Evolutionary conservation across 2,113 vertebrate genomes (phyloP), one percentile per base, ranked within the genome.

Genomic region (Heteronetta atricapilla): DNA sequence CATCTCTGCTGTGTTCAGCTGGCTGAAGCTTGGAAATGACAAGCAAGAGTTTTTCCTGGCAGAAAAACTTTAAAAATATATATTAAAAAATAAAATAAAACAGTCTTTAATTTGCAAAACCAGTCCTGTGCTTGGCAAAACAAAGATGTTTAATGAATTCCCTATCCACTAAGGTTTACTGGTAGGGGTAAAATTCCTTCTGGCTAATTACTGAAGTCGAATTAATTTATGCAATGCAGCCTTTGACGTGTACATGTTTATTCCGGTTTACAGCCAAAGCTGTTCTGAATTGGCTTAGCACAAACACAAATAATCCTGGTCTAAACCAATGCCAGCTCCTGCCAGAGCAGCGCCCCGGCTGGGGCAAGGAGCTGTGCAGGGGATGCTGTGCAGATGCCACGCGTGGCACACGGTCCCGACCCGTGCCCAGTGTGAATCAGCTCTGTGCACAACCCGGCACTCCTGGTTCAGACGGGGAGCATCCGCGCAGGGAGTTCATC

Each of bases 121-220:
- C 95, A 88, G 33, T 52, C 80, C 75, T 11, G 4, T 29, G 29
- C 86, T 96, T 93, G 74, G 92, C 88, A 94, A 89, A 92, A 23
- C 74, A 64, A 85, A 90, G 82, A 50, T 40, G 73, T 64, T 78
- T 92, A 93, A 94, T 74, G 76, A 96, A 94, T 93, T 56, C 87
- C 95, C 91, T 93, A 86, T 89, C 82, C 21, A 52, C 58, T 46
- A 34, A 77, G 52, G 16, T 77, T 86, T 80, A 22, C 40, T 74
- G 66, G 21, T 36, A 1, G 1, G 82, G 48, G 18, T 56, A 73
- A 93, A 93, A 28, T 23, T 77, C 46, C 50, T 90, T 56, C 89
- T 83, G 72, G 63, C 44, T 94, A 56, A 82, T 90, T 68, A 29
- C 11, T 59, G 33, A 56, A 78, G 58, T 56, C 53, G 64, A 70